Base-by-base conservation (phyloP, 2,888 invertebrate genomes). In the Drosophila monieri region DNA sequence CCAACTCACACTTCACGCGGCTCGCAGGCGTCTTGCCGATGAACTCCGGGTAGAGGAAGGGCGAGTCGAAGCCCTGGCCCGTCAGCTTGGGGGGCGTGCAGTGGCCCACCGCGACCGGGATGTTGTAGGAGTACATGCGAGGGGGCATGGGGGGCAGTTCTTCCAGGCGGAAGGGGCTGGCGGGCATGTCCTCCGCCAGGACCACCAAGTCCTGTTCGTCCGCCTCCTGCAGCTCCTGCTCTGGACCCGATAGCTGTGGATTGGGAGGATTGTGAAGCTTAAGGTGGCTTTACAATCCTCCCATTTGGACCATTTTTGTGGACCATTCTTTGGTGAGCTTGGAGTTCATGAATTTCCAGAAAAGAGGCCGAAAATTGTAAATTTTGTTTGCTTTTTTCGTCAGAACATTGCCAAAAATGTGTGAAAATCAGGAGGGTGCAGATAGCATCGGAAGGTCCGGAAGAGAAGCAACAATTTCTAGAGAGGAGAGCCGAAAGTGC, bases 51-150 rank as follows among this genome's bases (percentile, higher is more conserved):
- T 79, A 79, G 0, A 59, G 47, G 15, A 79, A 81, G 21, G 73
- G 69, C n/a, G 10, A 2, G 47, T 79, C 78, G 52, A 67, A 79
- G 12, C 78, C 81, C 10, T 60, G 41, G 0, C 73, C 78, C 0
- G 0, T 14, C 3, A 35, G 3, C 18, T 59, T 64, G 0, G 74
- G 72, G 0, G 56, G 44, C 1, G 39, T 48, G 39, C 65, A 80
- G 27, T 32, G 10, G 3, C 53, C 54, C 39, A 47, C 8, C 0
- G 4, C 15, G 18, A 3, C 14, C 27, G 6, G 15, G 0, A 21
- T 10, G 4, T 35, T 9, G n/a, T 21, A 43, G 43, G 12, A 6
- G 43, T 15, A 15, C 2, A 21, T 0, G 6, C 27, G 23, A 6
- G 9, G 9, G 12, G 32, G 35, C 10, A 35, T 14, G 21, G 1